These are phyloP conservation scores for Cyclargus thomasi DNA, from an alignment of 1,140 invertebrate species.

Conservation along the genomic window DNA sequence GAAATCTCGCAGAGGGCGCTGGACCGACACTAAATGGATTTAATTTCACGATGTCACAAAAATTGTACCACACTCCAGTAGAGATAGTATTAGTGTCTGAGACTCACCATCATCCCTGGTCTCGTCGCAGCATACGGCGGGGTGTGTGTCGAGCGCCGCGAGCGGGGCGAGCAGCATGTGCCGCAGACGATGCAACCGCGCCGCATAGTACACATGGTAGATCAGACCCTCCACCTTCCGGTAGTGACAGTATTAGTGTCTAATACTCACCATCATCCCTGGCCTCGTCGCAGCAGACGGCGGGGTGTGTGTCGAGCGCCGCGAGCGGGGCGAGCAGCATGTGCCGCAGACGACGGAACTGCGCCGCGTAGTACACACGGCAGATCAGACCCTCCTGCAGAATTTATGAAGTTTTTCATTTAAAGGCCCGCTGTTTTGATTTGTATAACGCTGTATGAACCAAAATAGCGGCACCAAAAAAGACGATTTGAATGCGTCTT, in stretches of 20 bases:
- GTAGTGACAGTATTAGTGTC: too few relatives aligned
- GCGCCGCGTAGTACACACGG: slow-evolving; percentile 65
- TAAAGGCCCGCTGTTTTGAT: too few relatives aligned
- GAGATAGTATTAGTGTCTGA: too few relatives aligned
- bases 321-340: slow-evolving; percentile 50
- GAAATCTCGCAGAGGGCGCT: too few relatives aligned
- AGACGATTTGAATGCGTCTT: too few relatives aligned
- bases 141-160: slow-evolving; percentile 14
- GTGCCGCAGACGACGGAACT: slow-evolving; percentile 62
- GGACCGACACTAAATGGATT: too few relatives aligned
- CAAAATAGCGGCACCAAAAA: too few relatives aligned
- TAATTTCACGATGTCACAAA: too few relatives aligned
- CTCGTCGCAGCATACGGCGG: slow-evolving; percentile 23
- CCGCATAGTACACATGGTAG: slow-evolving; percentile 66
- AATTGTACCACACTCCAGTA: too few relatives aligned
- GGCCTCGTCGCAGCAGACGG: slow-evolving; percentile 23
- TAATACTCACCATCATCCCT: slow-evolving; percentile 34
- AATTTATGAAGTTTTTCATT: too few relatives aligned
- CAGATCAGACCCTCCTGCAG: slow-evolving; percentile 63
- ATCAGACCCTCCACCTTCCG: slow-evolving; percentile 62
- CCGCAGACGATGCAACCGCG: slow-evolving; percentile 61
- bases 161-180: slow-evolving; percentile 56
- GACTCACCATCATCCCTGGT: slow-evolving; percentile 32
- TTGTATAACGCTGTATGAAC: too few relatives aligned
- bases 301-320: slow-evolving; percentile 14